Percentiles rank a stretch among this genome's conserved stretches.
phyloP scores from a whole-genome alignment of 2,113 vertebrate species.

The Ramphastos sulfuratus region DNA sequence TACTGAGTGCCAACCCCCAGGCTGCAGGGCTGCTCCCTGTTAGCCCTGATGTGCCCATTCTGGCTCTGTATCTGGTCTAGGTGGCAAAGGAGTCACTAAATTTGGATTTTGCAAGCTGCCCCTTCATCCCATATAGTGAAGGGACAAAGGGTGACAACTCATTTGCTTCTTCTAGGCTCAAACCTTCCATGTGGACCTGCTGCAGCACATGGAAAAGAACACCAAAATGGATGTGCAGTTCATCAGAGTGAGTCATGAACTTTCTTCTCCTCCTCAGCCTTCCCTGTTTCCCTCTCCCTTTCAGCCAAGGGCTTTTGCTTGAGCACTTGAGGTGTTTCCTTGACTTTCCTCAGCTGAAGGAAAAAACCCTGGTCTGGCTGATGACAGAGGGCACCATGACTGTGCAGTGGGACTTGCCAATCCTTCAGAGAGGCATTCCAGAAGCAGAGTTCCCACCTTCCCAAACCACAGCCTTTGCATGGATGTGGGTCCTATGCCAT shows the following conservation, averaged over 20 bases:
- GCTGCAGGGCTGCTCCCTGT: neutral
- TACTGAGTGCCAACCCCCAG: neutral
- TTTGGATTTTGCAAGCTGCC: neutral
- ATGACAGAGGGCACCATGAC: neutral
- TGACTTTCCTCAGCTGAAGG: neutral
- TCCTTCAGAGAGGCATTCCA: rapidly evolving
- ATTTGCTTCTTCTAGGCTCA: slow-evolving; percentile 77
- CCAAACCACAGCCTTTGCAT: neutral
- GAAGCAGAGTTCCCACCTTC: neutral
- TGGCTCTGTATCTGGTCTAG: neutral
- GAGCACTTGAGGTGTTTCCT: neutral
- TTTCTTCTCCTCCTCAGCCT: neutral
- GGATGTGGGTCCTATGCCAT: neutral
- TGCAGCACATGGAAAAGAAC: slow-evolving; percentile 97
- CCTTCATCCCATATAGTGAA: neutral
- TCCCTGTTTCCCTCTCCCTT: neutral
- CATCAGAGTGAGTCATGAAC: slow-evolving; percentile 83
- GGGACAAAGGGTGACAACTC: neutral
- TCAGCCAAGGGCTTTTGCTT: neutral
- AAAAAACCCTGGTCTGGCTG: neutral
- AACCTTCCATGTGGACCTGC: slow-evolving; percentile 89
- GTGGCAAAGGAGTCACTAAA: neutral
- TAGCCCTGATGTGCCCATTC: neutral
- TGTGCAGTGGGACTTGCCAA: neutral
- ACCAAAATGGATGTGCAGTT: slow-evolving; percentile 93